Conservation (phyloP, 2,113 vertebrate genomes). For the Delphinus delphis region DNA sequence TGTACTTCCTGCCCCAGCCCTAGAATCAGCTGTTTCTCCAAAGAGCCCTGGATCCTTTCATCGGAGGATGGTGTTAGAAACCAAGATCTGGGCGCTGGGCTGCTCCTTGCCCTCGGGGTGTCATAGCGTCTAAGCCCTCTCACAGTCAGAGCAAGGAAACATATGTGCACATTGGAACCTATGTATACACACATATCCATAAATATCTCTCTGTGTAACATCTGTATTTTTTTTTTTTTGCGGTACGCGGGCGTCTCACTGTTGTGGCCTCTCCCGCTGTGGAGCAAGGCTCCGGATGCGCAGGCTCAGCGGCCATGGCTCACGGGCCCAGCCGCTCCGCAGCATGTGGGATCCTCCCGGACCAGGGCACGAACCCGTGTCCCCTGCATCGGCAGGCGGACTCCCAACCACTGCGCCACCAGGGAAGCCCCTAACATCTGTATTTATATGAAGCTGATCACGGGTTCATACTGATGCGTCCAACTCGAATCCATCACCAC, state of each 20-base stretch:
- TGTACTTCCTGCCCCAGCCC: not conserved
- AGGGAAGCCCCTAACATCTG: not conserved
- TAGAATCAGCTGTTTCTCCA: accelerated
- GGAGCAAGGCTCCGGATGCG: too few species aligned
- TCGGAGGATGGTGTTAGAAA: accelerated
- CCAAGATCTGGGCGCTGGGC: not conserved
- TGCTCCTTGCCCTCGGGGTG: accelerated
- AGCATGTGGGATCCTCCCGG: too few species aligned
- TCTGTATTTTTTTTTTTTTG: accelerated
- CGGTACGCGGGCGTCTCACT: too few species aligned
- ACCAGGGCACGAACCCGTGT: too few species aligned
- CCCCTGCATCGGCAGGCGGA: too few species aligned
- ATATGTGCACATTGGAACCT: accelerated
- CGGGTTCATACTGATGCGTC: accelerated
- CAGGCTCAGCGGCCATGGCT: too few species aligned
- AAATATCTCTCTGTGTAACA: accelerated
- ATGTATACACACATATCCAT: accelerated
- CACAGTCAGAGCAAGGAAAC: not conserved
- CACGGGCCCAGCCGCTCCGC: too few species aligned
- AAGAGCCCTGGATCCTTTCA: not conserved
- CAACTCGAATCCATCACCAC: not conserved
- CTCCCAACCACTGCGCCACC: too few species aligned
- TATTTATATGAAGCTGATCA: accelerated
- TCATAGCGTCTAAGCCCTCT: accelerated
- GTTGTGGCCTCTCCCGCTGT: too few species aligned